These are phyloP conservation scores for Atethmia centrago DNA, from an alignment of 2,888 invertebrate species.

Conservation along the genomic window DNA sequence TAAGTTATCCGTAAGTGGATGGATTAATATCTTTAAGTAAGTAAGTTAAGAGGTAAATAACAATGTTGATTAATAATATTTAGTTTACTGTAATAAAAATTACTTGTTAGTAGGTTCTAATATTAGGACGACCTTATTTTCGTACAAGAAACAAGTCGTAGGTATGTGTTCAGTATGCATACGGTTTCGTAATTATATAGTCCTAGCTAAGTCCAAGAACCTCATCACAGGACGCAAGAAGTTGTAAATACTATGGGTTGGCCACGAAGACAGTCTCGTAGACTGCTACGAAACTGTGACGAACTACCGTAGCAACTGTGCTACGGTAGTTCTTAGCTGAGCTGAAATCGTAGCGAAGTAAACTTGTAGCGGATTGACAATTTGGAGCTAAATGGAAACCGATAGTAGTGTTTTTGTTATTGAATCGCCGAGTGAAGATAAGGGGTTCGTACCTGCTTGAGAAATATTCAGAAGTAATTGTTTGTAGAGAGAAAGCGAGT, in stretches of 20 bases:
- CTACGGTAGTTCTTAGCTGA: neutral
- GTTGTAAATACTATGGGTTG: slow-evolving; percentile 9
- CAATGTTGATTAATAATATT: neutral
- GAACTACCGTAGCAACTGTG: no score
- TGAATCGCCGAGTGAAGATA: neutral
- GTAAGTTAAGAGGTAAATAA: neutral
- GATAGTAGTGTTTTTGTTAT: slow-evolving; percentile 10
- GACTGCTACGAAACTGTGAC: no score
- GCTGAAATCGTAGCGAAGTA: neutral
- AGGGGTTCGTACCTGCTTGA: neutral
- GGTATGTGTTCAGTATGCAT: neutral
- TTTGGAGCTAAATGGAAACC: slow-evolving; percentile 21
- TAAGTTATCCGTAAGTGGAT: slow-evolving; percentile 31
- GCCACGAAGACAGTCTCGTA: slow-evolving; percentile 5
- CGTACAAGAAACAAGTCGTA: neutral
- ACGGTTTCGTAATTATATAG: slow-evolving; percentile 30
- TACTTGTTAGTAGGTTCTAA: neutral
- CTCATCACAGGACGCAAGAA: neutral
- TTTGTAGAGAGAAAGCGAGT: neutral
- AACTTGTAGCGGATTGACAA: neutral
- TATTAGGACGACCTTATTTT: neutral
- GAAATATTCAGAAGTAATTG: slow-evolving; percentile 1
- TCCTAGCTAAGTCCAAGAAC: slow-evolving; percentile 19
- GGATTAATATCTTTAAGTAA: slow-evolving; percentile 16
- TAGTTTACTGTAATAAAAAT: neutral